Conservation (phyloP, 2,797 vertebrate genomes). For the Cynopterus sphinx region DNA sequence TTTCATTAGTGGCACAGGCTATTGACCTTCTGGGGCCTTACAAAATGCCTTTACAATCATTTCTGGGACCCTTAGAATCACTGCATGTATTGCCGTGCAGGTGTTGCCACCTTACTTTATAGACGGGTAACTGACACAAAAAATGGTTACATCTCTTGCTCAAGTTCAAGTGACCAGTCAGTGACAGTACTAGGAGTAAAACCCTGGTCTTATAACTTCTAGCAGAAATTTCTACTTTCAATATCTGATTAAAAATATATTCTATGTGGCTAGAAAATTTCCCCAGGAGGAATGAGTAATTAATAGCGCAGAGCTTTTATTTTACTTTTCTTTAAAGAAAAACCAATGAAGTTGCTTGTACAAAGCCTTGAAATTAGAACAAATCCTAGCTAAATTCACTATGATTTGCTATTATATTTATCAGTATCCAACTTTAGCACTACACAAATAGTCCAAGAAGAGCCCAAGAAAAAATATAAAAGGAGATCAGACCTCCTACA, state of each 20-base stretch:
- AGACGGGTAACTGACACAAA: not conserved
- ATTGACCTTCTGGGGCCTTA: not conserved
- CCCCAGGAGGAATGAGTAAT: not conserved
- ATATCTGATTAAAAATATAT: not conserved
- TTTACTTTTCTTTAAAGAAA: constrained; percentile 12
- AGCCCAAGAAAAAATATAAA: not conserved
- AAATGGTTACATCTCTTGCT: not conserved
- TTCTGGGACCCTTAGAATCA: not conserved
- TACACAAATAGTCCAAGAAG: not conserved
- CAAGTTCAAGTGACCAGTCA: not conserved
- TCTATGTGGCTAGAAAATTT: not conserved
- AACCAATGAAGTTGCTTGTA: not conserved
- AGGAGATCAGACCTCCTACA: not conserved
- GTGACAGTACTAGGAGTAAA: not conserved
- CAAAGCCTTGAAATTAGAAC: not conserved
- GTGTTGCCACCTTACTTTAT: not conserved
- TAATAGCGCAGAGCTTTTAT: not conserved
- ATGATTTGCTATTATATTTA: not conserved
- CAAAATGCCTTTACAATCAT: not conserved
- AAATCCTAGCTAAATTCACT: not conserved
- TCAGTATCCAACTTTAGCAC: not conserved
- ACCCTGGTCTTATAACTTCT: not conserved
- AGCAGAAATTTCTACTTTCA: not conserved
- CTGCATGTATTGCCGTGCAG: not conserved
- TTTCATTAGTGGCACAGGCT: not conserved